Conservation (phyloP, 1,140 invertebrate genomes). For the Nephotettix cincticeps region DNA sequence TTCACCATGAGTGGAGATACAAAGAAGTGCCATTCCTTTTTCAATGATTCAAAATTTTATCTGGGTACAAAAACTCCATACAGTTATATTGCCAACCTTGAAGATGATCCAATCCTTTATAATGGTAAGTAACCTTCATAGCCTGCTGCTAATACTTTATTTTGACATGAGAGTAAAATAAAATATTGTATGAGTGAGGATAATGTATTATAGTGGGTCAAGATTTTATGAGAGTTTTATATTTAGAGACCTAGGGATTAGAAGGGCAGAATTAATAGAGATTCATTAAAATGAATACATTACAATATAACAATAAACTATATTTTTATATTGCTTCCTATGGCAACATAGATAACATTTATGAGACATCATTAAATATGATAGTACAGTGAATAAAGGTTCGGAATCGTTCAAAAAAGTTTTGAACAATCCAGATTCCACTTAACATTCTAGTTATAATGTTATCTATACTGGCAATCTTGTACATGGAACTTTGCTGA, state of each 20-base stretch:
- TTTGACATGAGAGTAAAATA: not conserved
- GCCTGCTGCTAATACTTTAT: not conserved
- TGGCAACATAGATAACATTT: no score
- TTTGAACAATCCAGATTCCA: no score
- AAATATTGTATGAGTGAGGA: not conserved
- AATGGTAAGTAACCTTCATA: conserved; percentile 48
- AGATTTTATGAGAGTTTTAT: not conserved
- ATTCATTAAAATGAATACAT: no score
- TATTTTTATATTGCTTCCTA: no score
- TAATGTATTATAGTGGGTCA: not conserved
- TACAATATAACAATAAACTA: no score
- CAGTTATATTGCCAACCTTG: conserved; percentile 57
- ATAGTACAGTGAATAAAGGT: no score
- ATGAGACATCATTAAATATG: no score
- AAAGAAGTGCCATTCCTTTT: not conserved
- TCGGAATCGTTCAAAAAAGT: no score
- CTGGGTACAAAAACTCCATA: conserved; percentile 62
- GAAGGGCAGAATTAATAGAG: not conserved
- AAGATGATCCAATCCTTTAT: conserved; percentile 53
- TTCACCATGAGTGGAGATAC: not conserved
- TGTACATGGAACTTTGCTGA: no score
- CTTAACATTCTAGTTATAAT: no score
- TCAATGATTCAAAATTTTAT: not conserved
- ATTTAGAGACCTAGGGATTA: not conserved
- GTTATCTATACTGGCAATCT: no score